These are phyloP conservation scores for Lipotes vexillifer DNA, from an alignment of 2,113 vertebrate species.

Conservation along the genomic window DNA sequence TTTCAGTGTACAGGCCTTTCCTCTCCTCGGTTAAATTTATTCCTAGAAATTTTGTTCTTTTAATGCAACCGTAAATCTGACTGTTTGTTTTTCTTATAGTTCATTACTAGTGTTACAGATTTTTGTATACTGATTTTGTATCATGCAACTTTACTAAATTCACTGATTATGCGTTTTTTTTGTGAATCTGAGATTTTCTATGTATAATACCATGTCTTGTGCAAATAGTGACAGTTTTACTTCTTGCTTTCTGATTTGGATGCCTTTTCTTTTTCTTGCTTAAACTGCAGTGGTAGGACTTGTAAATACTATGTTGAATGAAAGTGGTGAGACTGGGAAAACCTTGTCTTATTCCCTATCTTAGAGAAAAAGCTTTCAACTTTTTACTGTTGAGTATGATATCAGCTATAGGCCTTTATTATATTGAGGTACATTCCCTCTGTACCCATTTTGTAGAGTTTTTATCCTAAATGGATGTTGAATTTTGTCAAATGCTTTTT, in stretches of 20 bases:
- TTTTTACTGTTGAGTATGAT: not conserved
- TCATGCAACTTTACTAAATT: not conserved
- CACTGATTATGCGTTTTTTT: not conserved
- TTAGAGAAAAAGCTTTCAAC: not conserved
- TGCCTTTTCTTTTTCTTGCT: not conserved
- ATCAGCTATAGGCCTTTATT: not conserved
- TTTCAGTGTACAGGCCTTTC: not conserved
- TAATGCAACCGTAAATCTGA: not conserved
- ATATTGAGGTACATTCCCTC: not conserved
- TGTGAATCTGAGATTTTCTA: not conserved
- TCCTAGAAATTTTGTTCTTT: not conserved
- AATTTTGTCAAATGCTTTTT: not conserved
- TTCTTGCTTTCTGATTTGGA: not conserved
- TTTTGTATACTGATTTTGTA: not conserved
- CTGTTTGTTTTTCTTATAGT: not conserved
- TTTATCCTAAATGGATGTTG: not conserved
- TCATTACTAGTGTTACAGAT: not conserved
- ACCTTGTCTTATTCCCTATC: not conserved
- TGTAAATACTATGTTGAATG: not conserved
- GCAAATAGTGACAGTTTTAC: not conserved
- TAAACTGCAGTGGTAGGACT: not conserved
- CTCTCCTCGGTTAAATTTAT: not conserved
- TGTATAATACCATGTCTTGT: not conserved
- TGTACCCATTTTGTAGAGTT: not conserved
- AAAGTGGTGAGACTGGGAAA: not conserved